These are phyloP conservation scores for Piezodorus guildinii DNA, from an alignment of 1,140 invertebrate genomes.

Conservation along the genomic window DNA sequence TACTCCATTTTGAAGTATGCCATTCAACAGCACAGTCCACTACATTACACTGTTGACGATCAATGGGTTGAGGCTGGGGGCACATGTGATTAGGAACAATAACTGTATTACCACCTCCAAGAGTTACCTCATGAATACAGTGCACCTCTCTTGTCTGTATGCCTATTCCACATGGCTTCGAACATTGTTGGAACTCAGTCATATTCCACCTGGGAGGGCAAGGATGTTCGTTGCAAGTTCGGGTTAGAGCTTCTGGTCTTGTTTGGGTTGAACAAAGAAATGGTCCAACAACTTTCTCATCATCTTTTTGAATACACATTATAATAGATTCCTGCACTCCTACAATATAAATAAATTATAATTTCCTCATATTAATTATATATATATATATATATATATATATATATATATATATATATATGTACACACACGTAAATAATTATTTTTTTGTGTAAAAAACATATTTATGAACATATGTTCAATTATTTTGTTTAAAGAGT, in stretches of 20 bases:
- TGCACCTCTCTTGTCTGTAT: constrained; percentile 75
- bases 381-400: too few species aligned
- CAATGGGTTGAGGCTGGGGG: constrained; percentile 69
- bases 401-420: too few species aligned
- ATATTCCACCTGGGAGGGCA: constrained; percentile 84
- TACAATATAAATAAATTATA: constrained; percentile 30
- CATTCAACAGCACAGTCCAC: constrained; percentile 81
- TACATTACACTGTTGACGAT: constrained; percentile 82
- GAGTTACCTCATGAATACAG: constrained; percentile 86
- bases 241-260: constrained; percentile 76
- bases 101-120: constrained; percentile 72
- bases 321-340: constrained; percentile 79
- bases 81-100: constrained; percentile 82
- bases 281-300: constrained; percentile 68
- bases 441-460: too few species aligned
- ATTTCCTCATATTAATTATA: too few species aligned
- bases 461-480: too few species aligned
- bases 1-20: constrained; percentile 71
- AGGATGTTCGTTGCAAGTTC: constrained; percentile 85
- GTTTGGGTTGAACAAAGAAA: constrained; percentile 64
- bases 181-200: constrained; percentile 61
- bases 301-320: constrained; percentile 76
- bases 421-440: too few species aligned
- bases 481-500: too few species aligned
- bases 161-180: constrained; percentile 53